Base-by-base conservation (phyloP, 2,113 vertebrate genomes). In the Asarcornis scutulata region DNA sequence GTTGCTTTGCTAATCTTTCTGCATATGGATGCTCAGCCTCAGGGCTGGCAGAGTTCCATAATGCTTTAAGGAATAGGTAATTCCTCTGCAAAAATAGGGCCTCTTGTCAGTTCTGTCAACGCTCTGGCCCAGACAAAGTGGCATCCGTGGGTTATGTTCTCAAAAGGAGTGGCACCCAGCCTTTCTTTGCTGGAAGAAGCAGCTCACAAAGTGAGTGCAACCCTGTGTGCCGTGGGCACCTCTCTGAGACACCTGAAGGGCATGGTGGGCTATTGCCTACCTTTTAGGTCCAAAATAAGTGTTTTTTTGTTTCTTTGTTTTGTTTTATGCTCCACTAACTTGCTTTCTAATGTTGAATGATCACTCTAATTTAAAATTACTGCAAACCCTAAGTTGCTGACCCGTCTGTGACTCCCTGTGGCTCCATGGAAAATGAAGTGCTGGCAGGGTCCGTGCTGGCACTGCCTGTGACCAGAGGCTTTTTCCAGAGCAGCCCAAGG, bases 31-130 rank as follows among this genome's bases (percentile, higher is more conserved):
- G 2, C 44, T 71, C 34, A 58, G 66, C 64, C 53, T 72, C 71
- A 27, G 76, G 85, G n/a, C 55, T 95, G 83, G 88, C 92, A 73
- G 72, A 40, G 44, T 34, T 91, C 53, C 7, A 1, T 56, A 73
- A 38, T 86, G 40, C 88, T 94, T 93, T 80, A 83, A 83, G 63
- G 72, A 91, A 68, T 9, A 94, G 75, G 75, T 87, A 89, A 93
- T 91, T 74, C 78, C n/a, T 79, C 88, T 91, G 63, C 72, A 95
- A 86, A 86, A 86, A 76, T 36, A 88, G 90, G 29, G 63, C 50
- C 63, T 83, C 44, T 4, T 40, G 59, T 85, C 82, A 93, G 53
- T n/a, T 58, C 67, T 44, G 48, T 53, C 67, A 60, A 4, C 0
- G 0, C 85, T 52, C 53, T 55, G 50, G 55, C 38, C 40, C 68